Evolutionary conservation across 1,140 invertebrate genomes (phyloP).

Genomic region (Pomacea maculata): DNA sequence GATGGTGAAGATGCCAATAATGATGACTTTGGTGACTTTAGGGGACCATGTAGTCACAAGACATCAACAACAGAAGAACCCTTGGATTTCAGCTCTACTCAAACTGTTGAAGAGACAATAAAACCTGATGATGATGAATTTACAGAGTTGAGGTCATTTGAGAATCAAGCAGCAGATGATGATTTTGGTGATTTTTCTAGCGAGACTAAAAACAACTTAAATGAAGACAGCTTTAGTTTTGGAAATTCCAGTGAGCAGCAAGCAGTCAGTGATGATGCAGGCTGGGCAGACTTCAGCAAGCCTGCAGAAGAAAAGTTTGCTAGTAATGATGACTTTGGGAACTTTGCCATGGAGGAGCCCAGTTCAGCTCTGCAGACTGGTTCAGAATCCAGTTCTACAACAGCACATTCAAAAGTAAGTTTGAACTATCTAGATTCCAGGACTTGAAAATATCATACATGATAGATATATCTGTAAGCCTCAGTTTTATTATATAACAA

Average conservation of each 20-base stretch:
- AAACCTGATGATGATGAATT: slow-evolving; percentile 17
- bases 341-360: neutral
- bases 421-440: neutral
- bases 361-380: neutral
- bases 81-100: neutral
- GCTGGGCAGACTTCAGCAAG: slow-evolving; percentile 30
- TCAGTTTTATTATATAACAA: neutral
- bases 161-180: slow-evolving; percentile 19
- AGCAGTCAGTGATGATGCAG: slow-evolving; percentile 11
- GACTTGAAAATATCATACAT: slow-evolving; percentile 28
- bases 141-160: slow-evolving; percentile 10
- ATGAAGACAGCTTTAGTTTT: slow-evolving; percentile 20
- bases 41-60: slow-evolving; percentile 14
- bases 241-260: slow-evolving; percentile 11
- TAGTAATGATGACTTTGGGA: slow-evolving; percentile 37
- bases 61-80: slow-evolving; percentile 20
- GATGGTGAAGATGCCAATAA: slow-evolving; percentile 34
- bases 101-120: neutral
- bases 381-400: neutral
- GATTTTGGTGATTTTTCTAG: slow-evolving; percentile 33
- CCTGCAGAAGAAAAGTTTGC: slow-evolving; percentile 16
- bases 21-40: slow-evolving; percentile 48
- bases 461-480: slow-evolving; percentile 29
- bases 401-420: slow-evolving; percentile 4
- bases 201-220: slow-evolving; percentile 15